phyloP scores from a whole-genome alignment of 2,888 invertebrate genomes.

The Drosophila acutilabella region DNA sequence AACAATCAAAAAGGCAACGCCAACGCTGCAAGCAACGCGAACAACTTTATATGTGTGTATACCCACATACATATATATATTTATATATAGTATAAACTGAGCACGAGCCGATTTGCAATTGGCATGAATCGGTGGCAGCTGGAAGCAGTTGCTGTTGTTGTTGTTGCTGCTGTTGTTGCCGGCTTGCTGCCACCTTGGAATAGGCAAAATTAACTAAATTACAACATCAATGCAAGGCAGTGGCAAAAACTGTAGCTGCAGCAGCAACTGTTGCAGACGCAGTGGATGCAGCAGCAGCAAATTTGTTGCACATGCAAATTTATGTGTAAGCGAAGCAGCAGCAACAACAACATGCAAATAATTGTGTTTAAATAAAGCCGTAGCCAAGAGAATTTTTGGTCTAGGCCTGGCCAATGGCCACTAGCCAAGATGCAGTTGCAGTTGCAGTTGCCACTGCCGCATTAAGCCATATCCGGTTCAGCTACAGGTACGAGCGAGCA shows the following conservation, averaged over 20 bases:
- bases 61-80: no score
- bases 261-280: constrained; percentile 14
- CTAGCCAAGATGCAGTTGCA: constrained; percentile 31
- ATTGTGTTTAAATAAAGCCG: constrained; percentile 80
- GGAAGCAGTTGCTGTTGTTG: constrained; percentile 39
- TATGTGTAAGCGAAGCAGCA: constrained; percentile 78
- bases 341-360: constrained; percentile 65
- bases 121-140: constrained; percentile 55
- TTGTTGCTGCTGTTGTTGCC: constrained; percentile 47
- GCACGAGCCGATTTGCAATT: constrained; percentile 57
- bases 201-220: constrained; percentile 82
- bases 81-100: constrained; percentile 27
- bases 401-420: constrained; percentile 17
- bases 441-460: constrained; percentile 53
- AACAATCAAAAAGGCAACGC: constrained; percentile 59
- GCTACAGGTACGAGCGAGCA: constrained; percentile 59
- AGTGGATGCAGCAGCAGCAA: constrained; percentile 58
- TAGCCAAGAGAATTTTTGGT: constrained; percentile 63
- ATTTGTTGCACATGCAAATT: constrained; percentile 83
- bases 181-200: constrained; percentile 79
- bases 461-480: constrained; percentile 83
- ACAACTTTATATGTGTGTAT: constrained; percentile 68
- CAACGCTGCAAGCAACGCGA: constrained; percentile 67
- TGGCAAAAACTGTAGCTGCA: constrained; percentile 4
- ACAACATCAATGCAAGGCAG: constrained; percentile 68